Conservation (phyloP, 2,113 vertebrate genomes). For the Antechinus flavipes region DNA sequence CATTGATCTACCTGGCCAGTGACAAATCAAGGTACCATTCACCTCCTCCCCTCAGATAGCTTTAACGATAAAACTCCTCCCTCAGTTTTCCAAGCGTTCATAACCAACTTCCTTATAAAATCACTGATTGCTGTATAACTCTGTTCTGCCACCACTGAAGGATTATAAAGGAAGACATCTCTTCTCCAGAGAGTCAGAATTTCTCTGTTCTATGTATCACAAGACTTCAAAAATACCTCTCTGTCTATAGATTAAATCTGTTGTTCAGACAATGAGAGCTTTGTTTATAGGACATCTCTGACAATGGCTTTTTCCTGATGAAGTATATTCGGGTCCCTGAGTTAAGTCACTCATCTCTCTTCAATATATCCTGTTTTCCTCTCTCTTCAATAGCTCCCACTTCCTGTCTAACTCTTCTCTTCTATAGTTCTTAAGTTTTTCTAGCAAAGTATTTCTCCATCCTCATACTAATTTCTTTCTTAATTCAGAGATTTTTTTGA, state of each 20-base stretch:
- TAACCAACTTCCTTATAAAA: not conserved
- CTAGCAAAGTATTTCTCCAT: not conserved
- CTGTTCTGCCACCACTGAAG: not conserved
- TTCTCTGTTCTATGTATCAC: not conserved
- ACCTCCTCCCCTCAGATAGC: not conserved
- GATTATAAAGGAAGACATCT: not conserved
- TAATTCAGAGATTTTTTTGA: not conserved
- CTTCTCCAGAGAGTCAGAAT: not conserved
- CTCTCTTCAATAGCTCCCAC: not conserved
- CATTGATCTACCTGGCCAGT: not conserved
- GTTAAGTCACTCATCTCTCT: not conserved
- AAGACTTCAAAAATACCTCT: not conserved
- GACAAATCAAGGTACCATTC: not conserved
- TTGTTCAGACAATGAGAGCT: not conserved
- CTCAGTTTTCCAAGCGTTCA: not conserved
- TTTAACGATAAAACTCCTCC: not conserved
- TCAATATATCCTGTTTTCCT: not conserved
- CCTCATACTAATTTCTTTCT: not conserved
- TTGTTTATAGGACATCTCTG: not conserved
- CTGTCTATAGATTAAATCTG: not conserved
- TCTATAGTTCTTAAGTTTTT: not conserved
- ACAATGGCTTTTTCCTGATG: not conserved
- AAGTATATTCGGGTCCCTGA: not conserved
- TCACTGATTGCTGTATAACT: not conserved
- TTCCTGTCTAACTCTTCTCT: not conserved